Percentiles rank a stretch among this genome's conserved stretches.
phyloP scores from a whole-genome alignment of 2,797 vertebrate genomes.

The Naso thynnoides region DNA sequence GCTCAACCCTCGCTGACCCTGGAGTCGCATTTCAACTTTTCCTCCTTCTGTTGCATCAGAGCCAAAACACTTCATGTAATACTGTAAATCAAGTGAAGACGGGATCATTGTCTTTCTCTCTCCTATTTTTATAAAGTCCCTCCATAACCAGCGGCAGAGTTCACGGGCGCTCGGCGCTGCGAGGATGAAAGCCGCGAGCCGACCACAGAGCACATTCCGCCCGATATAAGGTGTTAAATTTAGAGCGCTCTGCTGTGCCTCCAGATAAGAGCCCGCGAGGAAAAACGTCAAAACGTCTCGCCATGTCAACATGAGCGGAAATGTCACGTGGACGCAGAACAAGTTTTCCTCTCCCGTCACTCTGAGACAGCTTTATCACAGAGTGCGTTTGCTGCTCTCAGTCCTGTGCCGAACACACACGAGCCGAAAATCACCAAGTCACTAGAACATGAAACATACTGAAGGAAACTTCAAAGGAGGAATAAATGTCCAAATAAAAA shows the following conservation, averaged over 20 bases:
- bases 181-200: constrained; percentile 72
- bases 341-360: constrained; percentile 54
- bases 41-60: constrained; percentile 19
- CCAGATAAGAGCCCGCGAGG: constrained; percentile 77
- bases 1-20: constrained; percentile 41
- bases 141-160: constrained; percentile 63
- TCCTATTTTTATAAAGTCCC: constrained; percentile 74
- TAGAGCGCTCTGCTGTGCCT: constrained; percentile 77
- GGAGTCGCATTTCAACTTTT: constrained; percentile 41
- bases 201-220: constrained; percentile 80
- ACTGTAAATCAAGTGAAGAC: constrained; percentile 68
- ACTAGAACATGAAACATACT: too few species aligned
- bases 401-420: too few species aligned
- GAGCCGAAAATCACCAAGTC: too few species aligned
- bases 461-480: too few species aligned
- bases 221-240: constrained; percentile 84
- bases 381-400: constrained; percentile 7
- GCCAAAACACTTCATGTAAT: constrained; percentile 21
- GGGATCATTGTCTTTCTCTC: constrained; percentile 71
- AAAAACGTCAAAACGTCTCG: constrained; percentile 56
- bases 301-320: constrained; percentile 58
- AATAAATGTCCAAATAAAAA: too few species aligned
- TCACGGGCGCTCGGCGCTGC: constrained; percentile 56
- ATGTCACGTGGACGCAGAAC: constrained; percentile 56
- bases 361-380: constrained; percentile 61